These are phyloP conservation scores for Dallia pectoralis DNA, from an alignment of 2,797 vertebrate genomes.

Conservation along the genomic window DNA sequence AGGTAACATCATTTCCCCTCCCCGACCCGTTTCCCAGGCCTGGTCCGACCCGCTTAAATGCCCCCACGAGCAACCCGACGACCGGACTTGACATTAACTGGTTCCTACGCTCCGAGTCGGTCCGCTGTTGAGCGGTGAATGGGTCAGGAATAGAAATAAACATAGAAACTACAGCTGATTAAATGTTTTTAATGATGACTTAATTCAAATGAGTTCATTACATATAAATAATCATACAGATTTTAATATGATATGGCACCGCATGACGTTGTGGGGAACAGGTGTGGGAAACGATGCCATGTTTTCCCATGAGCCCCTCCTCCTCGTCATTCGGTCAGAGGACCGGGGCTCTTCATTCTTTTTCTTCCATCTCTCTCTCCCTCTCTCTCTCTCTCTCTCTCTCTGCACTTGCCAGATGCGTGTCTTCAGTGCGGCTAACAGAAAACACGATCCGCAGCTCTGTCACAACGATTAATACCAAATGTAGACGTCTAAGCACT, in stretches of 20 bases:
- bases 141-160: neutral
- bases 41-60: constrained; percentile 4
- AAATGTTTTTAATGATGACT: neutral
- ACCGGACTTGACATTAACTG: neutral
- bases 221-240: neutral
- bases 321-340: constrained; percentile 15
- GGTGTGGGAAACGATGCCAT: constrained; percentile 60
- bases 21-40: constrained; percentile 51
- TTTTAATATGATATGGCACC: neutral
- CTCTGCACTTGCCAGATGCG: neutral
- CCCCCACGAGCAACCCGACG: neutral
- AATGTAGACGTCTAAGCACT: neutral
- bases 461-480: neutral
- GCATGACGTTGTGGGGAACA: constrained; percentile 11
- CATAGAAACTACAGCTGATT: neutral
- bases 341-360: constrained; percentile 40
- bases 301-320: constrained; percentile 39
- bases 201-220: neutral
- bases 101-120: neutral
- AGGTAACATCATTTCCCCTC: constrained; percentile 76
- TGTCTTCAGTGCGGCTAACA: neutral
- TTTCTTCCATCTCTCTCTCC: constrained; percentile 42
- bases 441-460: neutral
- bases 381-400: constrained; percentile 23
- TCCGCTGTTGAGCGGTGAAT: neutral